A percentile compares a stretch with the other conserved stretches of the same genome.
These are phyloP conservation scores for Malurus elegans DNA, from an alignment of 2,113 vertebrate species.

Conservation along the genomic window DNA sequence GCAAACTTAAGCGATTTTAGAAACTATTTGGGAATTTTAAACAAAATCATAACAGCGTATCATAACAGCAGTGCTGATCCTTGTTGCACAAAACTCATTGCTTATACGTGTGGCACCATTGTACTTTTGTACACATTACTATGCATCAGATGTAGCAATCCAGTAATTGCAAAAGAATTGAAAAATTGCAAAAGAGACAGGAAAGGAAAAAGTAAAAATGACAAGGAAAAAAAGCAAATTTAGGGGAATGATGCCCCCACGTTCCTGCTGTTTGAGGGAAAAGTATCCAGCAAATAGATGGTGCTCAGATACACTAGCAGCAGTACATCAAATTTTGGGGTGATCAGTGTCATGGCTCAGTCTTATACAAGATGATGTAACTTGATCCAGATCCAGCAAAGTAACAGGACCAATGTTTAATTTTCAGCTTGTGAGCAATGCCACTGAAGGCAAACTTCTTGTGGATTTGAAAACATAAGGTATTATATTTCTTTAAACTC, in stretches of 20 bases:
- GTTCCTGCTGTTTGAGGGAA: background rate
- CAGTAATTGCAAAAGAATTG: background rate
- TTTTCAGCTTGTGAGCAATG: background rate
- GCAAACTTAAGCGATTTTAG: background rate
- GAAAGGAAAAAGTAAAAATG: background rate
- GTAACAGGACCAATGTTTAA: background rate
- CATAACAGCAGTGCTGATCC: background rate
- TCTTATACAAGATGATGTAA: background rate
- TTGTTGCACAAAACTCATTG: fast-evolving
- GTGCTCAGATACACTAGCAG: background rate
- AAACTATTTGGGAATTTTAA: background rate
- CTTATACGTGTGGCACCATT: background rate
- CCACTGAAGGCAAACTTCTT: background rate
- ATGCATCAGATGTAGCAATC: background rate
- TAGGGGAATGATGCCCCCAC: background rate
- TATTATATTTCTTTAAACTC: background rate
- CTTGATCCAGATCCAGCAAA: background rate
- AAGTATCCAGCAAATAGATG: background rate
- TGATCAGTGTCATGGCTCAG: background rate
- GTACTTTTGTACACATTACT: background rate
- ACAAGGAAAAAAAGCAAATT: background rate
- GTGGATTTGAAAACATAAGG: background rate
- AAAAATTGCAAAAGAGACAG: background rate
- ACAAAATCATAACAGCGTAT: too few relatives aligned
- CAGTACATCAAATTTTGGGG: background rate